Conservation (phyloP, 2,113 vertebrate genomes). For the Stigmatopora nigra region DNA sequence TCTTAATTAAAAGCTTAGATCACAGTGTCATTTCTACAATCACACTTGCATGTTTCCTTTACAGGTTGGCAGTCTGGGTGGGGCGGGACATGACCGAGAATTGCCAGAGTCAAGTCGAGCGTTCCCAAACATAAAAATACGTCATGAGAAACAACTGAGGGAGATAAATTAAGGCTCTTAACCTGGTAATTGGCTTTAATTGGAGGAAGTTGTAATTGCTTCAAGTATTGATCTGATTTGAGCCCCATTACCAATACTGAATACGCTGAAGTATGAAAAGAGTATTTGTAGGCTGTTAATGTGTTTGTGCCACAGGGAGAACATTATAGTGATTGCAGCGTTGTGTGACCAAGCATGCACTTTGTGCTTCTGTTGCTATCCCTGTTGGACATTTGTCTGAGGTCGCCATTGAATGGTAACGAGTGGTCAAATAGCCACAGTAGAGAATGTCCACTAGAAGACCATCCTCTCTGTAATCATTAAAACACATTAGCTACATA, state of each 20-base stretch:
- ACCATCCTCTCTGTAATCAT: background rate
- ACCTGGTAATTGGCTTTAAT: conserved; percentile 70
- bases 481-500: background rate
- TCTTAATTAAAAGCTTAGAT: conserved; percentile 64
- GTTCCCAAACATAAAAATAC: conserved; percentile 47
- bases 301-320: conserved; percentile 74
- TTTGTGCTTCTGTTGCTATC: conserved; percentile 44
- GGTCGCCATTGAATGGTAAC: background rate
- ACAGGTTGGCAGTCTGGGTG: conserved; percentile 1
- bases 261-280: conserved; percentile 60
- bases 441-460: background rate
- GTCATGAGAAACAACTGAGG: conserved; percentile 33
- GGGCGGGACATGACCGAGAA: conserved; percentile 9
- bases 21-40: conserved; percentile 36
- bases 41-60: conserved; percentile 38
- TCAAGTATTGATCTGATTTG: conserved; percentile 70
- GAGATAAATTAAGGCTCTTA: conserved; percentile 65
- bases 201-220: conserved; percentile 69
- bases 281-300: conserved; percentile 71
- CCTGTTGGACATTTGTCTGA: conserved; percentile 51
- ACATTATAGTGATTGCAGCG: conserved; percentile 62
- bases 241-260: conserved; percentile 43
- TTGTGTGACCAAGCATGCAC: conserved; percentile 79
- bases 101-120: conserved; percentile 21
- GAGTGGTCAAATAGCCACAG: background rate